Conservation (phyloP, 2,888 invertebrate genomes). For the Agonopterix alstromeriana region DNA sequence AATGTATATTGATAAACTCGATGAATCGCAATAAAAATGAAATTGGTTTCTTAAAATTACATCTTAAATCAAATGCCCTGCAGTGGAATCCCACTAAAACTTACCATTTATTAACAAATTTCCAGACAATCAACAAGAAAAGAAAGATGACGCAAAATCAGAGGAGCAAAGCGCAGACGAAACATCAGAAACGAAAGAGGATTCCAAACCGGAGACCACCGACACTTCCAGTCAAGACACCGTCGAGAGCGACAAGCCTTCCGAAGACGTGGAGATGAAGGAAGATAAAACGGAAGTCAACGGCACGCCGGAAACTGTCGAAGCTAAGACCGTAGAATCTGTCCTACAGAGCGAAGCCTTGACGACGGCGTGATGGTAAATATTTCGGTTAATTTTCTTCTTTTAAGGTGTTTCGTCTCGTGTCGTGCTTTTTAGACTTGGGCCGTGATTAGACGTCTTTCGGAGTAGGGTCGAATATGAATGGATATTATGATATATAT, state of each 20-base stretch:
- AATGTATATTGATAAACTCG: no score
- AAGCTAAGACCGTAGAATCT: conserved; percentile 29
- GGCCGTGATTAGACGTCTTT: no score
- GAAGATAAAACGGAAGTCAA: conserved; percentile 30
- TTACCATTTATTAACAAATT: neutral
- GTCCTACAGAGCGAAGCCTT: conserved; percentile 27
- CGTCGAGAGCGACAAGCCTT: conserved; percentile 17
- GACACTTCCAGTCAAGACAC: conserved; percentile 56
- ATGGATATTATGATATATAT: no score
- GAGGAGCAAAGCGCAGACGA: conserved; percentile 15
- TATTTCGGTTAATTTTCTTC: neutral
- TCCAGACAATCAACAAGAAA: conserved; percentile 30
- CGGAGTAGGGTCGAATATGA: no score
- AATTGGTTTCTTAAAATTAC: no score
- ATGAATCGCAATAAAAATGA: no score
- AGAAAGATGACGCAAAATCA: conserved; percentile 23
- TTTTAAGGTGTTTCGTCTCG: no score
- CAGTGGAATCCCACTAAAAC: no score
- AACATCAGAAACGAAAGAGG: conserved; percentile 24
- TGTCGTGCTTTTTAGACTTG: neutral
- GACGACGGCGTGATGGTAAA: conserved; percentile 47
- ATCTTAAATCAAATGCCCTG: no score
- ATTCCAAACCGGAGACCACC: conserved; percentile 39
- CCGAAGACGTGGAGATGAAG: conserved; percentile 24
- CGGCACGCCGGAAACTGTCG: conserved; percentile 32